phyloP scores from a whole-genome alignment of 2,888 invertebrate species.

The Campopleginae sp. region DNA sequence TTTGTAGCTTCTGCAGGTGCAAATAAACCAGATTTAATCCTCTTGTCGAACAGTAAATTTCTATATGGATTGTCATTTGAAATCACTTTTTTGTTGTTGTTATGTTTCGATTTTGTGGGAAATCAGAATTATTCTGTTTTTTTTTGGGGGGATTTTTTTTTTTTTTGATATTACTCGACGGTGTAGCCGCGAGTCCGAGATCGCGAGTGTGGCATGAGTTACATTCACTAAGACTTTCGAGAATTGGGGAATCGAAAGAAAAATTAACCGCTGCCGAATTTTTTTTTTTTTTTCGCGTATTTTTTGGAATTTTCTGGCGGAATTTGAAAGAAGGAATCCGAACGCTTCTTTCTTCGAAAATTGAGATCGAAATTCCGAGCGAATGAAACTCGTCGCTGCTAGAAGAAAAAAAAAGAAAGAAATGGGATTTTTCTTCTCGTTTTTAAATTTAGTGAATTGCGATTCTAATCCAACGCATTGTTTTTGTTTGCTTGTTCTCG shows the following conservation, averaged over 20 bases:
- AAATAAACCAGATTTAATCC: conserved; percentile 73
- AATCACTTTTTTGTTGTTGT: neutral
- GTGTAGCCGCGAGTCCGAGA: neutral
- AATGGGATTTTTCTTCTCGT: conserved; percentile 24
- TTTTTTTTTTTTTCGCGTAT: too few relatives aligned
- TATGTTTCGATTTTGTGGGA: neutral
- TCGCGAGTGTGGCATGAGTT: neutral
- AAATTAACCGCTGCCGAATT: too few relatives aligned
- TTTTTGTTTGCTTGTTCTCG: conserved; percentile 74
- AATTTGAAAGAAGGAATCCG: neutral
- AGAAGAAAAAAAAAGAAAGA: neutral
- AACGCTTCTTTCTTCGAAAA: neutral
- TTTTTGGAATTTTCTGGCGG: too few relatives aligned
- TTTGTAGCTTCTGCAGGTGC: conserved; percentile 79
- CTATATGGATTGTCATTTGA: conserved; percentile 9
- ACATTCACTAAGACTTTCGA: neutral
- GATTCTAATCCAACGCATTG: conserved; percentile 60
- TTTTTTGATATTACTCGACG: neutral
- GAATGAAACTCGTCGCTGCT: neutral
- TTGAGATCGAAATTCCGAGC: neutral
- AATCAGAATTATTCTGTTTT: neutral
- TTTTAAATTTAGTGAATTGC: conserved; percentile 17
- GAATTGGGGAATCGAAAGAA: neutral
- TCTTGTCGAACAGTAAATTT: conserved; percentile 30
- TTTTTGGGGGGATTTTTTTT: too few relatives aligned